These are phyloP conservation scores for Microtus oregoni DNA, from an alignment of 2,113 vertebrate genomes.

Conservation along the genomic window DNA sequence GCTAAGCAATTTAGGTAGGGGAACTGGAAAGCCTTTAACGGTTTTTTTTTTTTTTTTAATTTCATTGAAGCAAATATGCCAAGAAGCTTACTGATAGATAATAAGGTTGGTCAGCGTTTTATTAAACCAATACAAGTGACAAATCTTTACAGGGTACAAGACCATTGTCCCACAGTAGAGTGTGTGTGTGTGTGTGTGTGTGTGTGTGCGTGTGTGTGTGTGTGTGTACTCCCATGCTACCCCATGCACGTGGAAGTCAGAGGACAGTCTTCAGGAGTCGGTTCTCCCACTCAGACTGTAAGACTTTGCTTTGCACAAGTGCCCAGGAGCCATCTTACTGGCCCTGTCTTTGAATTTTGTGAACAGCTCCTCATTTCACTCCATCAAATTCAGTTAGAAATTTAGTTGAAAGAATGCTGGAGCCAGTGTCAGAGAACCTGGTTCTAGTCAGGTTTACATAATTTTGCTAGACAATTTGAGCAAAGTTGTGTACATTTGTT, in stretches of 20 bases:
- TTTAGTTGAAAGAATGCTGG: not conserved
- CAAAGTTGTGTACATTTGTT: not conserved
- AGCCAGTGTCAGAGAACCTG: not conserved
- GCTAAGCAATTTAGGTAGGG: constrained; percentile 3
- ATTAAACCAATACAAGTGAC: too few species aligned
- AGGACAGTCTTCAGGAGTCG: not conserved
- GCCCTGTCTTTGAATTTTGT: not conserved
- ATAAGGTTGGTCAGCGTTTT: not conserved
- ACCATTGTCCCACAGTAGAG: too few species aligned
- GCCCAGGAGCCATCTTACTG: not conserved
- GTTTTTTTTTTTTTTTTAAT: constrained; percentile 19
- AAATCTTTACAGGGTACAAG: too few species aligned
- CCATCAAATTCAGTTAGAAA: not conserved
- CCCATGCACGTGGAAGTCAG: not conserved
- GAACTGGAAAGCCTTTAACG: constrained; percentile 22
- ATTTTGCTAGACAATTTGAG: constrained; percentile 24
- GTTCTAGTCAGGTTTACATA: not conserved
- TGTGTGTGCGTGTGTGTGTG: too few species aligned
- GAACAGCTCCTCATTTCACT: not conserved
- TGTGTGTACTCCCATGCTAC: not conserved
- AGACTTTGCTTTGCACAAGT: not conserved
- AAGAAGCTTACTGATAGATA: constrained; percentile 33
- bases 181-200: not conserved
- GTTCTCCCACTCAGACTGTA: not conserved
- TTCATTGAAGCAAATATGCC: not conserved